Evolutionary conservation across 1,140 invertebrate species (phyloP).

Genomic region (Ericerus pela): DNA sequence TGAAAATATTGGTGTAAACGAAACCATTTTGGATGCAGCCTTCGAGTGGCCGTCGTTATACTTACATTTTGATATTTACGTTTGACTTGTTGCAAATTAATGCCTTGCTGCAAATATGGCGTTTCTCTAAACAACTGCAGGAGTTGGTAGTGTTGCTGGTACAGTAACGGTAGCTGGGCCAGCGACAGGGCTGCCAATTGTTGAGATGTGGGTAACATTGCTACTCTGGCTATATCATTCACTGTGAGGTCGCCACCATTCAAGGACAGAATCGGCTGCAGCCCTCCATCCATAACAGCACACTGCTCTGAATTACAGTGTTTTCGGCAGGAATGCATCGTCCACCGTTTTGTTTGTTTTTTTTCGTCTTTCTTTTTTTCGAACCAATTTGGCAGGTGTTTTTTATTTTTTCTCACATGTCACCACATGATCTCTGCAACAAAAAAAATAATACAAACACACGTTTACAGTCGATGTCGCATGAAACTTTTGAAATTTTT

Average conservation of each 20-base stretch:
- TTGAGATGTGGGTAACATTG: conserved; percentile 9
- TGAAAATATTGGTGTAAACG: too few relatives aligned
- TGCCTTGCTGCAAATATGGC: conserved; percentile 22
- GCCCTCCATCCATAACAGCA: background rate
- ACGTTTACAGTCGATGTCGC: too few relatives aligned
- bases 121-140: conserved; percentile 18
- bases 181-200: conserved; percentile 14
- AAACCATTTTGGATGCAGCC: too few relatives aligned
- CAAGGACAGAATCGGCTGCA: background rate
- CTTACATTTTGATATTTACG: conserved; percentile 8
- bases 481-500: too few relatives aligned
- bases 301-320: conserved; percentile 1
- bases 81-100: conserved; percentile 11
- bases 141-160: conserved; percentile 20
- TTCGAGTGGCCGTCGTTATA: too few relatives aligned
- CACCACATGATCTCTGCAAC: too few relatives aligned
- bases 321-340: conserved; percentile 6
- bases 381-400: too few relatives aligned
- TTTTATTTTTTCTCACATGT: too few relatives aligned
- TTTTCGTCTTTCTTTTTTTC: too few relatives aligned
- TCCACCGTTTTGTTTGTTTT: too few relatives aligned
- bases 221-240: conserved; percentile 10
- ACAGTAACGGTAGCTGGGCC: conserved; percentile 17
- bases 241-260: background rate
- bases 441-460: too few relatives aligned